Percentiles rank a stretch among this genome's conserved stretches.
Evolutionary conservation across 1,140 invertebrate genomes (phyloP).

Genomic region (Triops longicaudatus): DNA sequence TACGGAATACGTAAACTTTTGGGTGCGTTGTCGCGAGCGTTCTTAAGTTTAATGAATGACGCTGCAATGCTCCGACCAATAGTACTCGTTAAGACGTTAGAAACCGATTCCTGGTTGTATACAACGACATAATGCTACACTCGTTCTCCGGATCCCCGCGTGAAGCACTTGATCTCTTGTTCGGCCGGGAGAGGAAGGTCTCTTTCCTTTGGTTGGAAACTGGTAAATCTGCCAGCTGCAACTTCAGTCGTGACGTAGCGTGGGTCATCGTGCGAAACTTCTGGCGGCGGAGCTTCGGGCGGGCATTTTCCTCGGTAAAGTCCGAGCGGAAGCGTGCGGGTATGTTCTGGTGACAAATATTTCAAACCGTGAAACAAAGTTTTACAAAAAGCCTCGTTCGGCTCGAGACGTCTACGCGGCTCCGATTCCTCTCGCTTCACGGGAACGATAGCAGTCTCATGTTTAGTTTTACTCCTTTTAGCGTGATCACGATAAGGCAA

Average conservation of each 20-base stretch:
- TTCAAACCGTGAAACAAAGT: neutral
- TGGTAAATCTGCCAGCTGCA: neutral
- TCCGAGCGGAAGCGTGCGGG: neutral
- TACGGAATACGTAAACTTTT: too few relatives aligned
- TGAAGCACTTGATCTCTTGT: neutral
- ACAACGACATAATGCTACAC: neutral
- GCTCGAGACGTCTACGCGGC: neutral
- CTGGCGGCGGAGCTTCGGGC: constrained; percentile 20
- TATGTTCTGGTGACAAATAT: neutral
- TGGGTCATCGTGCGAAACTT: neutral
- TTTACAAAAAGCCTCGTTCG: neutral
- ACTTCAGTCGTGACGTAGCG: neutral
- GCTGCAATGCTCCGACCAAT: too few relatives aligned
- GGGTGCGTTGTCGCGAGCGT: too few relatives aligned
- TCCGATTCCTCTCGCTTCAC: neutral
- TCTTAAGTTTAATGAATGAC: too few relatives aligned
- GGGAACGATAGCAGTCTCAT: neutral
- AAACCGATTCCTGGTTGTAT: neutral
- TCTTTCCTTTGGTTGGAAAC: neutral
- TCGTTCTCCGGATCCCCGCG: neutral
- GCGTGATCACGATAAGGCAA: neutral
- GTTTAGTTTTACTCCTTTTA: neutral
- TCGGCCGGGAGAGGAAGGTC: neutral
- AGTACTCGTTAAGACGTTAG: neutral
- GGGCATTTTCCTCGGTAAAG: constrained; percentile 26